Percentiles rank a stretch among this genome's conserved stretches.
These are phyloP conservation scores for Liparis tanakae DNA, from an alignment of 2,797 vertebrate genomes.

Conservation along the genomic window DNA sequence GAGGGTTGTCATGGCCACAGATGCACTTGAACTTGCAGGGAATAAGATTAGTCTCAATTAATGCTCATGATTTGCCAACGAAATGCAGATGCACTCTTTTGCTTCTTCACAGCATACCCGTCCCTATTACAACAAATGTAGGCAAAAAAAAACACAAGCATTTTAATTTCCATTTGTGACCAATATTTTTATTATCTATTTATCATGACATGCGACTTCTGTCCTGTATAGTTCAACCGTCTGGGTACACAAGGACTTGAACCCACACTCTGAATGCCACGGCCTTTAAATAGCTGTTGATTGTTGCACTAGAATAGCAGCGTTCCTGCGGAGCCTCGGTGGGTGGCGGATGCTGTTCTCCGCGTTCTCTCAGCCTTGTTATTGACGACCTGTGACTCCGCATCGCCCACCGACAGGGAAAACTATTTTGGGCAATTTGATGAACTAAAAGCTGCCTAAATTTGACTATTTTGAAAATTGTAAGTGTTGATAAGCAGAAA, in stretches of 20 bases:
- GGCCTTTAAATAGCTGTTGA: constrained; percentile 63
- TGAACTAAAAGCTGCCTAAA: constrained; percentile 14
- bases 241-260: constrained; percentile 41
- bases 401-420: constrained; percentile 47
- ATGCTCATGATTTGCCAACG: constrained; percentile 44
- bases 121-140: not conserved
- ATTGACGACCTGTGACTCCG: constrained; percentile 47
- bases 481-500: constrained; percentile 22
- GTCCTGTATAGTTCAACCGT: not conserved
- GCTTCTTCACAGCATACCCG: not conserved
- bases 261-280: constrained; percentile 10
- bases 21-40: constrained; percentile 60
- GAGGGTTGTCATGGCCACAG: constrained; percentile 74
- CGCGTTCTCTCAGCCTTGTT: constrained; percentile 45
- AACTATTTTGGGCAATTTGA: constrained; percentile 40
- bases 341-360: constrained; percentile 65
- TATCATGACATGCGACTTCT: not conserved
- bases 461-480: not conserved
- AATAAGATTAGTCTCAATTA: constrained; percentile 69
- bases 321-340: constrained; percentile 51
- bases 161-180: not conserved
- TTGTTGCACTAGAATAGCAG: constrained; percentile 63
- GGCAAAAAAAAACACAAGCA: not conserved
- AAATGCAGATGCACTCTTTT: not conserved
- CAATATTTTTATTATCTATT: constrained; percentile 10